Evolutionary conservation across 1,140 invertebrate genomes (phyloP).

Genomic region (Drosophila kanapiae): DNA sequence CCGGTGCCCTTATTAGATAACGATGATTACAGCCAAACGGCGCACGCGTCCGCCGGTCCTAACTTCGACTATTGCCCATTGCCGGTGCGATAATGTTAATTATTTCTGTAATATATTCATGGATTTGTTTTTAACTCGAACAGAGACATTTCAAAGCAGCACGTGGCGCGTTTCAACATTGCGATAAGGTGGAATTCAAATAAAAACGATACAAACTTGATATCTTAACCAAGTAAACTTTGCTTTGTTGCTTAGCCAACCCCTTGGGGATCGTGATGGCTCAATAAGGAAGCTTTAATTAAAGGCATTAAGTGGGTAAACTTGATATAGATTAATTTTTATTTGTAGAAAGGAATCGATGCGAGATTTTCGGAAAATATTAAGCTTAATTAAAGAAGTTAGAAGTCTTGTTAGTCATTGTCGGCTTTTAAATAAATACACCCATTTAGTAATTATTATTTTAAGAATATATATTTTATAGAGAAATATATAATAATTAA

Average conservation of each 20-base stretch:
- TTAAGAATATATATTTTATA: neutral
- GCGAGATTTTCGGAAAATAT: too few relatives aligned
- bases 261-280: conserved; percentile 22
- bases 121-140: conserved; percentile 57
- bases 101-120: conserved; percentile 81
- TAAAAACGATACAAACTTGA: conserved; percentile 37
- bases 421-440: too few relatives aligned
- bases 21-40: conserved; percentile 44
- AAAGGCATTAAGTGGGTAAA: conserved; percentile 7
- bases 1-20: conserved; percentile 81
- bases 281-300: conserved; percentile 31
- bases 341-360: neutral
- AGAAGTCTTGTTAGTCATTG: too few relatives aligned
- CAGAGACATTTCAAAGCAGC: conserved; percentile 56
- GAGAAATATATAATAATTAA: neutral
- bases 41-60: conserved; percentile 34
- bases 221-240: conserved; percentile 15
- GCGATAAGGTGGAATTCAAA: conserved; percentile 55
- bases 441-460: too few relatives aligned
- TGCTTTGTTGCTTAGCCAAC: conserved; percentile 9
- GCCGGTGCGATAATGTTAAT: conserved; percentile 72
- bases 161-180: conserved; percentile 74
- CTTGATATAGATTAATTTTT: neutral
- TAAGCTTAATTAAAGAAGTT: too few relatives aligned
- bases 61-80: conserved; percentile 60